phyloP scores from a whole-genome alignment of 2,888 invertebrate genomes.

The Osmoderma eremita region DNA sequence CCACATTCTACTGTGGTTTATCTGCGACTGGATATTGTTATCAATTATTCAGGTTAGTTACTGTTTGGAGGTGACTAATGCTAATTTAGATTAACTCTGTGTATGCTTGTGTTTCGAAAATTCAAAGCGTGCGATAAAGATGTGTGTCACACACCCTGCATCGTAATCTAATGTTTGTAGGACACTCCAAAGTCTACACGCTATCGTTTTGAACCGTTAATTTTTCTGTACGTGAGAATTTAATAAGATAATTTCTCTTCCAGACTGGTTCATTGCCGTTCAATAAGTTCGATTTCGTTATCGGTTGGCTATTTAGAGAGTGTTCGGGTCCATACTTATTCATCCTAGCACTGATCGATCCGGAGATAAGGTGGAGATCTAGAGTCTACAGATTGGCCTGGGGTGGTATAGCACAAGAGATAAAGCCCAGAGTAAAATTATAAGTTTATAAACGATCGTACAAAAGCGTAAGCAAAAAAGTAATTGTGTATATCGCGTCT shows the following conservation, averaged over 20 bases:
- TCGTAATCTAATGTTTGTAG: too few relatives aligned
- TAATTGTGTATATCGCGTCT: too few relatives aligned
- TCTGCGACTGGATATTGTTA: conserved; percentile 94
- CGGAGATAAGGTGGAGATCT: conserved; percentile 93
- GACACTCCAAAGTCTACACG: too few relatives aligned
- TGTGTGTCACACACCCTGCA: too few relatives aligned
- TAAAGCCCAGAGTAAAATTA: conserved; percentile 78
- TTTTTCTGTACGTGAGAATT: neutral
- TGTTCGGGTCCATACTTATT: conserved; percentile 89
- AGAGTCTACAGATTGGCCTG: conserved; percentile 91
- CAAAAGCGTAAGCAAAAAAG: neutral
- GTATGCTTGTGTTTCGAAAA: too few relatives aligned
- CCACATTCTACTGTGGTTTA: conserved; percentile 94
- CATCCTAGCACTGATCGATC: conserved; percentile 85
- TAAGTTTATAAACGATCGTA: conserved; percentile 53
- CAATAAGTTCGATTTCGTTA: conserved; percentile 92
- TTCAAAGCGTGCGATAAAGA: too few relatives aligned
- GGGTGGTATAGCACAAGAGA: conserved; percentile 95
- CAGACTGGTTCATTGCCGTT: conserved; percentile 93
- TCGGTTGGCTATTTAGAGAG: conserved; percentile 96
- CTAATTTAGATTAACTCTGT: too few relatives aligned
- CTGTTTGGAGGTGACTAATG: neutral
- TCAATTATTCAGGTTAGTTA: conserved; percentile 79
- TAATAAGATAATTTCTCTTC: conserved; percentile 51
- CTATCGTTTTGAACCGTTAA: too few relatives aligned